Base-by-base conservation (phyloP, 2,113 vertebrate genomes). In the Prolemur simus region DNA sequence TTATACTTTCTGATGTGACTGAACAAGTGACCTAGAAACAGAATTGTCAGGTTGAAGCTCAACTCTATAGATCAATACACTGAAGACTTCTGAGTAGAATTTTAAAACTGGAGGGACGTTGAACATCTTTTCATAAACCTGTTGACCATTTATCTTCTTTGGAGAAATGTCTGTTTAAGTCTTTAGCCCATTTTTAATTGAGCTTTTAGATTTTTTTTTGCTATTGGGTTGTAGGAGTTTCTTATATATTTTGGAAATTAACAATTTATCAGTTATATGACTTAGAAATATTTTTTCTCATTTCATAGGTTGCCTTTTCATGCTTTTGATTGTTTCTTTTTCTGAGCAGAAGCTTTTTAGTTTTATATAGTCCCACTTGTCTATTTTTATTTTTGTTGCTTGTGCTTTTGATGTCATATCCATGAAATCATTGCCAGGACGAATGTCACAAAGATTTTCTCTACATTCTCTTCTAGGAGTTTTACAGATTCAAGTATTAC, bases 11-110 rank as follows among this genome's bases (percentile, higher is more conserved):
- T 82, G 78, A 89, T 77, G 66, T 89, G 84, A 86, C 68, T 89
- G 73, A 89, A 76, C 73, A 86, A 89, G 37, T 96, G 68, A 95
- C 84, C 94, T 82, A 95, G 95, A 92, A 95, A 96, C 68, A 58
- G 84, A 86, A 86, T 87, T 83, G 54, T 64, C 74, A 77, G 6
- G 11, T 89, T 92, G 86, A 66, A 89, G 80, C 68, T 94, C 7
- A 77, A 15, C 52, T 86, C 13, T 78, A 27, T 89, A 82, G 42
- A 89, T 86, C 0, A 2, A 34, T 77, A 29, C 66, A 49, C 37
- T 78, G 34, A 86, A 86, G 60, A 77, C 60, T 86, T 87, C 45
- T 23, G 47, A 89, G 81, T 20, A 96, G 45, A 86, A 89, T 89
- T 89, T 92, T 92, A 56, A 71, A 89, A 86, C 10, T 78, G 34